Evolutionary conservation across 2,113 vertebrate species (phyloP).

Genomic region (Hassar affinis): DNA sequence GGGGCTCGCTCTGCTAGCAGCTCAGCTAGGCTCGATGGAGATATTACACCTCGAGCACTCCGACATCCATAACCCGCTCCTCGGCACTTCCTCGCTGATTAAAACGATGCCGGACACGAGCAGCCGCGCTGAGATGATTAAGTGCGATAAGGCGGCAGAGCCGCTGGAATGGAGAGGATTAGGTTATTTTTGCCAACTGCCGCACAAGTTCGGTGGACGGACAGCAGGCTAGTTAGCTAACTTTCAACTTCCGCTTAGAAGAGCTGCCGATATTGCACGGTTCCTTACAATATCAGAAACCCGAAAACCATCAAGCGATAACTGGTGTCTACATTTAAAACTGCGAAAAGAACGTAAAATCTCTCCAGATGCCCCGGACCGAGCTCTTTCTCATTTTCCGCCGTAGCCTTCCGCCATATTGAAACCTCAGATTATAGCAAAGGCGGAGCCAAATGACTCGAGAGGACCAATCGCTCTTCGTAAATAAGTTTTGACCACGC

Average conservation of each 20-base stretch:
- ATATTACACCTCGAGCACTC: background rate
- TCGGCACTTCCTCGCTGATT: background rate
- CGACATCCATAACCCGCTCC: background rate
- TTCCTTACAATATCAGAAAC: background rate
- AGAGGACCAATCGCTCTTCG: constrained; percentile 20
- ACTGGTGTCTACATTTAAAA: background rate
- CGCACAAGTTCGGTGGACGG: constrained; percentile 22
- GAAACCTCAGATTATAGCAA: constrained; percentile 64
- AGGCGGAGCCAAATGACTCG: constrained; percentile 41
- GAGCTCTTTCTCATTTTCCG: constrained; percentile 66
- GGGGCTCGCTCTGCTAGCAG: constrained; percentile 1
- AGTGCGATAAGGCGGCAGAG: background rate
- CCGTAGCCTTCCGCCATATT: constrained; percentile 71
- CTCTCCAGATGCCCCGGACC: constrained; percentile 5
- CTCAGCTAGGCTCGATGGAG: constrained; percentile 8
- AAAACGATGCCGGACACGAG: background rate
- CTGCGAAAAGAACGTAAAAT: background rate
- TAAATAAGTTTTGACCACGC: background rate
- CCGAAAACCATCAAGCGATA: background rate
- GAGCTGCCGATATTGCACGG: background rate
- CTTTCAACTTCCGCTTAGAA: constrained; percentile 23
- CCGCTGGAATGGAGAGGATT: background rate
- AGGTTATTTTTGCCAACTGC: constrained; percentile 3
- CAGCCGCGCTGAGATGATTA: background rate
- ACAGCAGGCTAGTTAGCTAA: constrained; percentile 49